A percentile compares a stretch with the other conserved stretches of the same genome.
phyloP scores from a whole-genome alignment of 2,113 vertebrate genomes.

The Boulengerochromis microlepis region DNA sequence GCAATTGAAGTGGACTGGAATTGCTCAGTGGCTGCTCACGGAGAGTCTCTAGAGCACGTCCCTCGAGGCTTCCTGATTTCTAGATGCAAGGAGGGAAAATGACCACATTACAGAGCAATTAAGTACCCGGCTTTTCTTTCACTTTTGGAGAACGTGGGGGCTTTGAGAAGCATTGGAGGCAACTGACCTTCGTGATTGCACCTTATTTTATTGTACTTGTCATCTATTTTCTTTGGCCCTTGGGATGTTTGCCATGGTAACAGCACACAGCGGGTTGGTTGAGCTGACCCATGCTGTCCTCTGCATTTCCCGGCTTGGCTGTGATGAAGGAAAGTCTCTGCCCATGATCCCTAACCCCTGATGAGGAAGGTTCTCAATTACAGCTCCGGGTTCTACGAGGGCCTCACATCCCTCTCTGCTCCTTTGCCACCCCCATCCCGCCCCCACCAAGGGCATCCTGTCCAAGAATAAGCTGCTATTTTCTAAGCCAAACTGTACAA shows the following conservation, averaged over 20 bases:
- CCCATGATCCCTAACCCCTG: constrained; percentile 86
- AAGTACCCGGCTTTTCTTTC: constrained; percentile 53
- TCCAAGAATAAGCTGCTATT: constrained; percentile 78
- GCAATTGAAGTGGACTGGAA: constrained; percentile 87
- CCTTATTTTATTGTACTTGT: constrained; percentile 82
- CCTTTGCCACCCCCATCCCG: constrained; percentile 64
- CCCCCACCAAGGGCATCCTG: constrained; percentile 78
- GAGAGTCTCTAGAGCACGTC: constrained; percentile 84
- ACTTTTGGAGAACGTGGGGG: constrained; percentile 25
- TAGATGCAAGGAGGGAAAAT: constrained; percentile 88
- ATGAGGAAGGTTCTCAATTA: constrained; percentile 94
- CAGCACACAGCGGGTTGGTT: constrained; percentile 84
- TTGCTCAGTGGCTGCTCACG: constrained; percentile 86
- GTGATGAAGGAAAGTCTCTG: constrained; percentile 93
- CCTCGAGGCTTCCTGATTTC: constrained; percentile 87
- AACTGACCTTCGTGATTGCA: constrained; percentile 68
- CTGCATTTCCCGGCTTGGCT: constrained; percentile 86
- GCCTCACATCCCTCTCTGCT: constrained; percentile 77
- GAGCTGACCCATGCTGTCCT: constrained; percentile 87
- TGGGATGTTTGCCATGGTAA: constrained; percentile 92
- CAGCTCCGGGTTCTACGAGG: constrained; percentile 73
- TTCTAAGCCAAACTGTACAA: constrained; percentile 81
- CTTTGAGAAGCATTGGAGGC: constrained; percentile 64
- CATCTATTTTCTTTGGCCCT: constrained; percentile 88
- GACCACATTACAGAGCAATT: constrained; percentile 90